Evolutionary conservation across 2,888 invertebrate species (phyloP).

Genomic region (Beris chalybata): DNA sequence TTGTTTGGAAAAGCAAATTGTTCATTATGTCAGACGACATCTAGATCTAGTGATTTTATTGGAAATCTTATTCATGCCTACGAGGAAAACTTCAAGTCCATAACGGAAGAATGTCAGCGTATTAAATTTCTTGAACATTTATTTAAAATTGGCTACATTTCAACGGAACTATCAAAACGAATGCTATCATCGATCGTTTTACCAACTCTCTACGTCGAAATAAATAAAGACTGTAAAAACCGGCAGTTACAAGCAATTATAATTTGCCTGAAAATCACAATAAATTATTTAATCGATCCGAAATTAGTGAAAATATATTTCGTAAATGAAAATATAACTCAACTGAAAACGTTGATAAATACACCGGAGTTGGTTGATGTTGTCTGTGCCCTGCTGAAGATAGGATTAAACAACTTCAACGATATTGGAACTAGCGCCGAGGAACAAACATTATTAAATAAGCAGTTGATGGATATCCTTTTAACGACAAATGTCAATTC

Average conservation of each 20-base stretch:
- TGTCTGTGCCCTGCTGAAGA: constrained; percentile 53
- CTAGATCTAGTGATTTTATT: constrained; percentile 49
- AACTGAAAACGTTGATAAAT: constrained; percentile 50
- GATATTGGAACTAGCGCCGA: constrained; percentile 50
- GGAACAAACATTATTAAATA: constrained; percentile 47
- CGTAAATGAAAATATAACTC: constrained; percentile 51
- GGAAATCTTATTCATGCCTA: constrained; percentile 46
- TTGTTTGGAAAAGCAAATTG: constrained; percentile 46
- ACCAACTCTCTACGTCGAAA: constrained; percentile 51
- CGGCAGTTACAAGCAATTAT: constrained; percentile 40
- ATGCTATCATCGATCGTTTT: constrained; percentile 52
- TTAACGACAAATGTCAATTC: constrained; percentile 41
- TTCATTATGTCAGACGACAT: constrained; percentile 48
- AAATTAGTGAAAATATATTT: constrained; percentile 52
- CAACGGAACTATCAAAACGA: constrained; percentile 49
- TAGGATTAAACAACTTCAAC: constrained; percentile 52
- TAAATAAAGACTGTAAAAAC: constrained; percentile 33
- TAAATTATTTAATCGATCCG: constrained; percentile 52
- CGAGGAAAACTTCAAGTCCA: constrained; percentile 39
- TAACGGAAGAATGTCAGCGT: constrained; percentile 35
- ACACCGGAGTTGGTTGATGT: constrained; percentile 50
- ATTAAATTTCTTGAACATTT: constrained; percentile 49
- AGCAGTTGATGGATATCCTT: constrained; percentile 50
- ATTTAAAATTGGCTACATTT: constrained; percentile 50
- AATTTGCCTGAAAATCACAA: constrained; percentile 52